A percentile compares a stretch with the other conserved stretches of the same genome.
Conservation (phyloP, 2,888 invertebrate species). For the Amphimallon solstitiale region DNA sequence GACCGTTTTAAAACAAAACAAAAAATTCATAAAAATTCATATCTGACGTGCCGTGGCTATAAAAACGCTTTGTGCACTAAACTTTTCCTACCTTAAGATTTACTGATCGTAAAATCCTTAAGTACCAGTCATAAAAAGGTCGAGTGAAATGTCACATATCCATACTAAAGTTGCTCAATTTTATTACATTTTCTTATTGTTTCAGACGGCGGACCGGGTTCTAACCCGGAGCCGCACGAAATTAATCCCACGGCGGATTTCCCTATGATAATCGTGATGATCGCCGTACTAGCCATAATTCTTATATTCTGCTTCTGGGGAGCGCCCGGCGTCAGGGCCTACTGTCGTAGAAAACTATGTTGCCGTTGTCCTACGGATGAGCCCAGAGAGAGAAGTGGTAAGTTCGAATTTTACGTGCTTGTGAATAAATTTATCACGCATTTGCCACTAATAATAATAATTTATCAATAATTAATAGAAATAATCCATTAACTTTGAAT, state of each 20-base stretch:
- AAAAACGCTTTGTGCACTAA: too few relatives aligned
- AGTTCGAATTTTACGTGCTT: not conserved
- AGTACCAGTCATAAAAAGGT: too few relatives aligned
- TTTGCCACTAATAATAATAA: not conserved
- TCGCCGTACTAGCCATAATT: constrained; percentile 67
- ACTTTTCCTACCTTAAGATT: too few relatives aligned
- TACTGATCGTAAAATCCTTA: too few relatives aligned
- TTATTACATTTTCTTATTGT: constrained; percentile 25
- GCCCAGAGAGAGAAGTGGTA: constrained; percentile 58
- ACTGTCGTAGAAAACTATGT: constrained; percentile 62
- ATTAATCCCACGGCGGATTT: constrained; percentile 28
- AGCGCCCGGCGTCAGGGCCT: constrained; percentile 66
- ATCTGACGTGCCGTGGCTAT: too few relatives aligned
- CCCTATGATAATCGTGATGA: constrained; percentile 64
- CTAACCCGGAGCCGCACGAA: constrained; percentile 43
- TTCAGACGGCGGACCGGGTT: constrained; percentile 39
- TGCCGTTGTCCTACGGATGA: constrained; percentile 64
- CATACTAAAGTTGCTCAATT: not conserved
- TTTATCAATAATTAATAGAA: too few relatives aligned
- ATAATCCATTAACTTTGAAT: too few relatives aligned
- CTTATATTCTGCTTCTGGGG: constrained; percentile 70
- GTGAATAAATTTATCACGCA: not conserved
- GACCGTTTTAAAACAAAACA: too few relatives aligned
- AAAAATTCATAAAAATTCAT: too few relatives aligned
- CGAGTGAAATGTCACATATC: too few relatives aligned